Evolutionary conservation across 2,113 vertebrate species (phyloP).

Genomic region (Sylvilagus bachmani): DNA sequence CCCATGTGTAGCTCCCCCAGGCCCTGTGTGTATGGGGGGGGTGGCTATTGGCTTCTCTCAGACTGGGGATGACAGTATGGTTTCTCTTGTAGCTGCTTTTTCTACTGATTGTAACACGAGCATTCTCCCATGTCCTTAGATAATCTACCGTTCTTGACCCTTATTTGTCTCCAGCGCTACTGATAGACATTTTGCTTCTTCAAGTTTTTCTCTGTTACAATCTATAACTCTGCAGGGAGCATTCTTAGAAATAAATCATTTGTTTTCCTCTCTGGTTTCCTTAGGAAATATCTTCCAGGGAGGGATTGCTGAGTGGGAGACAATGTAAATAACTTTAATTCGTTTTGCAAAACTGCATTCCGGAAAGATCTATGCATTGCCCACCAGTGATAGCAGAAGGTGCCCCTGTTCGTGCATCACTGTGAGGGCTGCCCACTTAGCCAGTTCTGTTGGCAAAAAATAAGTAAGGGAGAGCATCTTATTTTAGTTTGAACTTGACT

Average conservation of each 20-base stretch:
- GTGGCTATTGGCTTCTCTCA: background rate
- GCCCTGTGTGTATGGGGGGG: too few species aligned
- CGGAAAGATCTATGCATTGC: background rate
- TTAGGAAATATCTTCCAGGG: background rate
- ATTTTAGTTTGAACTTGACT: background rate
- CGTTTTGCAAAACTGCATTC: slow-evolving; percentile 29
- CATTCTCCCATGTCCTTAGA: background rate
- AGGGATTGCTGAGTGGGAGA: background rate
- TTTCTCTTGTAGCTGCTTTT: slow-evolving; percentile 1
- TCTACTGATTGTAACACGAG: background rate
- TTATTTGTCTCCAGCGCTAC: background rate
- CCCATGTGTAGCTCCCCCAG: background rate
- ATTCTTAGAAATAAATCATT: background rate
- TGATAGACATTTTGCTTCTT: background rate
- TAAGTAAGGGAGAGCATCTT: background rate
- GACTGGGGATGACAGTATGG: background rate
- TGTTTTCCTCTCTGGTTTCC: background rate
- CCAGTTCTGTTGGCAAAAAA: background rate
- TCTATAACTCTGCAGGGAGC: background rate
- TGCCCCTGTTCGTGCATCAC: fast-evolving
- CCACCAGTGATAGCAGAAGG: background rate
- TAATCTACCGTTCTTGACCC: background rate
- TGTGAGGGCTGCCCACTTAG: background rate
- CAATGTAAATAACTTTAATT: background rate
- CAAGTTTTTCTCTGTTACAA: background rate